Percentiles rank a stretch among this genome's conserved stretches.
Evolutionary conservation across 2,797 vertebrate species (phyloP).

Genomic region (Phalanger gymnotis): DNA sequence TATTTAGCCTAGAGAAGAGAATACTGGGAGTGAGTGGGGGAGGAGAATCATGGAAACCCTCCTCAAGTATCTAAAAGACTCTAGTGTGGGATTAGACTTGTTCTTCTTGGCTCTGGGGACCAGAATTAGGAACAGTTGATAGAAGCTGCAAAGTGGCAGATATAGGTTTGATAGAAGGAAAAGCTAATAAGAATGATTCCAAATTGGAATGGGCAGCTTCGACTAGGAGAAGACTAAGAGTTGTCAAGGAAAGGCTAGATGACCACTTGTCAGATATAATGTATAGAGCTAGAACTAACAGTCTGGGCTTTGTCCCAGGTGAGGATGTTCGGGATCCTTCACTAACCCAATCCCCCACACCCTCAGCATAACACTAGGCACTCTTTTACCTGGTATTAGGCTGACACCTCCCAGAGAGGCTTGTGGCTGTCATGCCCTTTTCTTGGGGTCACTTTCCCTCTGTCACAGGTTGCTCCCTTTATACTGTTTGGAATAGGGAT

Average conservation of each 20-base stretch:
- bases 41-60: background rate
- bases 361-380: no score
- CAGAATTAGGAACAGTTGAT: background rate
- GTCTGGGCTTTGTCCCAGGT: no score
- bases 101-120: background rate
- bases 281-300: background rate
- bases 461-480: background rate
- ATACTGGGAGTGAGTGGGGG: background rate
- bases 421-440: background rate
- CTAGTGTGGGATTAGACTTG: background rate
- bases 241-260: background rate
- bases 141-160: background rate
- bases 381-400: background rate
- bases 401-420: no score
- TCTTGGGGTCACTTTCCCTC: background rate
- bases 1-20: background rate
- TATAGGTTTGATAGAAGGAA: background rate
- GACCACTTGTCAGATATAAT: background rate
- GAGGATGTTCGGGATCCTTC: background rate
- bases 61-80: background rate
- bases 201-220: background rate
- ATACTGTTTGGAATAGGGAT: background rate
- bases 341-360: no score
- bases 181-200: background rate
- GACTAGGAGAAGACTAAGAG: background rate